These are phyloP conservation scores for Sphyrna mokarran DNA, from an alignment of 2,113 vertebrate species.

Conservation along the genomic window DNA sequence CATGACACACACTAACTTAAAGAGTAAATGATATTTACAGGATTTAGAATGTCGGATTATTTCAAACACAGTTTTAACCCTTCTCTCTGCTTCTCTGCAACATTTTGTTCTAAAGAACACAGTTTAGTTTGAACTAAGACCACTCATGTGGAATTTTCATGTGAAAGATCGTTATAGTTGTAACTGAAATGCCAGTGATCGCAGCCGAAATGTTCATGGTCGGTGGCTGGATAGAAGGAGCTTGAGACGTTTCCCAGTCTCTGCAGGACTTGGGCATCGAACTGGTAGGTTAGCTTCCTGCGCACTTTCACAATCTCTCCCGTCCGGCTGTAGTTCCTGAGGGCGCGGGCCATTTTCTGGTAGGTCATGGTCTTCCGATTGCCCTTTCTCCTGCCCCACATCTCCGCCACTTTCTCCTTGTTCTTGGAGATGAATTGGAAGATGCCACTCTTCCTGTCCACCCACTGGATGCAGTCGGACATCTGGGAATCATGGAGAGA, in stretches of 20 bases:
- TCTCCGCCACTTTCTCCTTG: slow-evolving; percentile 64
- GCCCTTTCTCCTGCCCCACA: slow-evolving; percentile 66
- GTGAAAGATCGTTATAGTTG: slow-evolving; percentile 46
- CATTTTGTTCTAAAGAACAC: not conserved
- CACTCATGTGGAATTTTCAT: not conserved
- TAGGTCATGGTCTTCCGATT: slow-evolving; percentile 74
- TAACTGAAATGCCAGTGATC: slow-evolving; percentile 18
- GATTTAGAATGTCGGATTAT: not conserved
- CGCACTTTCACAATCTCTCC: slow-evolving; percentile 69
- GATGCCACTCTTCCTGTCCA: slow-evolving; percentile 58
- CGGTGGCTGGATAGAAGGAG: slow-evolving; percentile 49
- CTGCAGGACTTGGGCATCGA: slow-evolving; percentile 45
- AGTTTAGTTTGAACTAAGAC: not conserved
- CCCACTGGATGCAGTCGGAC: slow-evolving; percentile 71
- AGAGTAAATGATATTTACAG: not conserved
- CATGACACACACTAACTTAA: not conserved
- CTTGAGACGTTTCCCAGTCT: slow-evolving; percentile 48
- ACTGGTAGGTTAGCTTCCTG: slow-evolving; percentile 65
- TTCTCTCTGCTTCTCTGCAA: not conserved
- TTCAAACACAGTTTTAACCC: not conserved
- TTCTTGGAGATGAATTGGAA: slow-evolving; percentile 74
- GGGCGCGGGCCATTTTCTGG: slow-evolving; percentile 68
- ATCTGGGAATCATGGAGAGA: slow-evolving; percentile 67
- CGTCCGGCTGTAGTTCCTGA: slow-evolving; percentile 64
- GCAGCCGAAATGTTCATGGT: slow-evolving; percentile 49